phyloP scores from a whole-genome alignment of 1,140 invertebrate species.

The Drosophila bocki region DNA sequence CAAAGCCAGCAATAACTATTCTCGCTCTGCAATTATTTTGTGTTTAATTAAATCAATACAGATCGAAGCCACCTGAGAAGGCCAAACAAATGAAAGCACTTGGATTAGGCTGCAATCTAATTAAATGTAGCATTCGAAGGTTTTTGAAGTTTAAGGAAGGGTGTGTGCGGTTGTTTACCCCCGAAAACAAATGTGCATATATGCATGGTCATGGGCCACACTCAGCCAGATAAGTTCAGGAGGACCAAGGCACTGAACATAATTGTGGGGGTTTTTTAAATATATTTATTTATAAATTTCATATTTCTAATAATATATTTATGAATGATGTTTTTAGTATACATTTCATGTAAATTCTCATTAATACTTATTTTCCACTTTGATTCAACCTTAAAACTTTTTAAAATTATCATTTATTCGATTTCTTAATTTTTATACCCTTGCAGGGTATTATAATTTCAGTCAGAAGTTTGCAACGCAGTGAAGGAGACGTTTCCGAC shows the following conservation, averaged over 20 bases:
- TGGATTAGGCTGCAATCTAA: constrained; percentile 46
- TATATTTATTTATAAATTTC: too few relatives aligned
- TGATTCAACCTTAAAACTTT: too few relatives aligned
- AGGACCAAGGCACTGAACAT: neutral
- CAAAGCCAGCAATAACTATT: constrained; percentile 18
- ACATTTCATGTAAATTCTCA: too few relatives aligned
- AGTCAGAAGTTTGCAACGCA: too few relatives aligned
- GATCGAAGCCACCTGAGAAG: constrained; percentile 42
- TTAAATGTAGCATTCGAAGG: constrained; percentile 49
- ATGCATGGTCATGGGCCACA: constrained; percentile 29
- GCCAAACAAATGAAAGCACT: constrained; percentile 42
- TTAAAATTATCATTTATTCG: too few relatives aligned
- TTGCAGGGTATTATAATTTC: too few relatives aligned
- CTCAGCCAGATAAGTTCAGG: neutral
- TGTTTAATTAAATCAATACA: constrained; percentile 59
- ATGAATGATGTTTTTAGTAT: too few relatives aligned
- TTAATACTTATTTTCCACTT: too few relatives aligned
- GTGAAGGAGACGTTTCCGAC: too few relatives aligned
- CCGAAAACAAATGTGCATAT: constrained; percentile 12
- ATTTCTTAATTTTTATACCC: too few relatives aligned
- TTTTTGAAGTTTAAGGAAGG: constrained; percentile 6
- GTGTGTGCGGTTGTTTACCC: neutral
- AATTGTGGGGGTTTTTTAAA: neutral
- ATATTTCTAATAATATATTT: too few relatives aligned
- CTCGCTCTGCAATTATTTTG: constrained; percentile 44